phyloP scores from a whole-genome alignment of 2,113 vertebrate genomes.

The Fregetta grallaria region DNA sequence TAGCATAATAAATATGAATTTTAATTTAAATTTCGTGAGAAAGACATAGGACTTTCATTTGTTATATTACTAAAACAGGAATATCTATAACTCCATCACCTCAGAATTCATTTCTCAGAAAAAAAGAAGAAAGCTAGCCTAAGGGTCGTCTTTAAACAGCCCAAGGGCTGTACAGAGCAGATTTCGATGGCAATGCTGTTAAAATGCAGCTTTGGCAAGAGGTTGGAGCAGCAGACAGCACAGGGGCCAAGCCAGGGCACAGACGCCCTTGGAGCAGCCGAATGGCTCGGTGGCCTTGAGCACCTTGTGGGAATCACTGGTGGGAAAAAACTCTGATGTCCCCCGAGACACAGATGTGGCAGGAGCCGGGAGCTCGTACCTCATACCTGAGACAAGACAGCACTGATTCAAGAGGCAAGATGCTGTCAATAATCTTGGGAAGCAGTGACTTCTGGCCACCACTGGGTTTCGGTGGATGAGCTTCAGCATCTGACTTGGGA shows the following conservation, averaged over 20 bases:
- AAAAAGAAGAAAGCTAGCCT: neutral
- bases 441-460: neutral
- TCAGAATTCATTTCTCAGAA: neutral
- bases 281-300: neutral
- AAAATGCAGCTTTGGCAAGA: neutral
- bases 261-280: fast-evolving
- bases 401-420: neutral
- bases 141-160: neutral
- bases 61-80: neutral
- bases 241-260: neutral
- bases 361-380: neutral
- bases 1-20: neutral
- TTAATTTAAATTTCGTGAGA: neutral
- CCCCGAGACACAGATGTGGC: fast-evolving
- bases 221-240: neutral
- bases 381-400: neutral
- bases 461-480: neutral
- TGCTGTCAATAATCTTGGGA: neutral
- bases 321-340: fast-evolving
- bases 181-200: neutral
- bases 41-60: neutral
- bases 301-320: no score
- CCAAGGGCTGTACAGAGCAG: neutral
- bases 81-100: neutral
- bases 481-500: neutral